phyloP scores from a whole-genome alignment of 2,113 vertebrate species.

The Peromyscus polionotus region DNA sequence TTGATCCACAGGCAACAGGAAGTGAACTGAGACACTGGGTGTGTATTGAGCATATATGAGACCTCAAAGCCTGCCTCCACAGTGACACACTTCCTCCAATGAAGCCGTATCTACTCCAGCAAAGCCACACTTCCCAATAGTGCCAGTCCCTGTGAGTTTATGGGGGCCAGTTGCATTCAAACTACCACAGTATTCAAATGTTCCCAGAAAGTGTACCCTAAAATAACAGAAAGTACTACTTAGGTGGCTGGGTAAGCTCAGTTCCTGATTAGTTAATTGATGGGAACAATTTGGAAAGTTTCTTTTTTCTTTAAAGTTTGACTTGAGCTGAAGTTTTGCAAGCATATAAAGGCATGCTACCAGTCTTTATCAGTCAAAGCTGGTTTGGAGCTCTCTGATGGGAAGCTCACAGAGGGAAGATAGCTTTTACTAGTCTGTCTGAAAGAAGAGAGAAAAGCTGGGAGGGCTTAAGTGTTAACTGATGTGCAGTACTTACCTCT shows the following conservation, averaged over 20 bases:
- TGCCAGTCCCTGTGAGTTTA: no score
- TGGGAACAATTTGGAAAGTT: not conserved
- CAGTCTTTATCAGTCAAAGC: not conserved
- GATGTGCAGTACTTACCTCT: not conserved
- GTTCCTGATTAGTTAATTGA: not conserved
- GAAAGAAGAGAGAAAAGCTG: not conserved
- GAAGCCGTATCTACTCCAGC: no score
- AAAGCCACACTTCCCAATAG: no score
- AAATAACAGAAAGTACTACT: constrained; percentile 14
- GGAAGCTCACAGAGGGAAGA: not conserved
- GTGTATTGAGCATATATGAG: no score
- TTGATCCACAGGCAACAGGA: no score
- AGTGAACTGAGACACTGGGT: no score
- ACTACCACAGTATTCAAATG: not conserved
- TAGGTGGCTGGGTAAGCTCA: not conserved
- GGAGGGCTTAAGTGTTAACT: not conserved
- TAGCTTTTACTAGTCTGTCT: not conserved
- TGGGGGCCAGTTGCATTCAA: no score
- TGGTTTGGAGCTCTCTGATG: not conserved
- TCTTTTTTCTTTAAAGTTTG: not conserved
- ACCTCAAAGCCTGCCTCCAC: no score
- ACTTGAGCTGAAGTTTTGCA: not conserved
- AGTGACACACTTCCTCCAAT: no score
- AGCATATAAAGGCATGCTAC: not conserved
- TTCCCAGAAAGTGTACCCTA: not conserved